Evolutionary conservation across 2,113 vertebrate species (phyloP).

Genomic region (Acanthisitta chloris): DNA sequence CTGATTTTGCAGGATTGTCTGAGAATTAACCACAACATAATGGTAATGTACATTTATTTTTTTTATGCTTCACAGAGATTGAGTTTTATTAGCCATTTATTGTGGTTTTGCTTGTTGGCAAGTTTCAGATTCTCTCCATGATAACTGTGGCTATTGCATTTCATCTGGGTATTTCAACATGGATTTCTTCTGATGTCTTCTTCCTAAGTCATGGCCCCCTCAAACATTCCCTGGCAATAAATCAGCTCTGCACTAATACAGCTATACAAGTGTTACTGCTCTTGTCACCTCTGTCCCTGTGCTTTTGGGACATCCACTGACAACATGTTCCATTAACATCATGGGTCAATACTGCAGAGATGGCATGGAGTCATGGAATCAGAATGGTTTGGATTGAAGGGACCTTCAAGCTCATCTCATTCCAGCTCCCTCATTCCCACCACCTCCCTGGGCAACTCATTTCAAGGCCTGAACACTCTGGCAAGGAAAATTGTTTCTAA

Average conservation of each 20-base stretch:
- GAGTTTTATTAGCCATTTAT: slow-evolving; percentile 57
- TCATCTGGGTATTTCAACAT: neutral
- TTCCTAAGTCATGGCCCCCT: neutral
- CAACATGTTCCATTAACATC: neutral
- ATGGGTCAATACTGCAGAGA: neutral
- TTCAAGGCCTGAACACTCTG: neutral
- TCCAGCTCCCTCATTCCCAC: neutral
- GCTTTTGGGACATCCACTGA: neutral
- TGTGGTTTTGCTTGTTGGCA: slow-evolving; percentile 38
- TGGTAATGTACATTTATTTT: neutral
- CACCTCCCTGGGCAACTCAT: neutral
- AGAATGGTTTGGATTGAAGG: neutral
- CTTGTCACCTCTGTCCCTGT: neutral
- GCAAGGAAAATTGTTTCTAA: neutral
- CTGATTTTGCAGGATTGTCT: slow-evolving; percentile 45
- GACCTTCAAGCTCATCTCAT: accelerated
- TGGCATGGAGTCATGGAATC: neutral
- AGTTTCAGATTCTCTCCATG: neutral
- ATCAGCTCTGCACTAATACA: neutral
- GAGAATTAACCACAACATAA: slow-evolving; percentile 50
- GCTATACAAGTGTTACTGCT: neutral
- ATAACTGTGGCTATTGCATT: neutral
- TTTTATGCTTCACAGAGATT: slow-evolving; percentile 28
- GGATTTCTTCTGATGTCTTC: slow-evolving; percentile 15
- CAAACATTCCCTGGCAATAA: neutral